phyloP scores from a whole-genome alignment of 2,113 vertebrate species.

The Malurus elegans region DNA sequence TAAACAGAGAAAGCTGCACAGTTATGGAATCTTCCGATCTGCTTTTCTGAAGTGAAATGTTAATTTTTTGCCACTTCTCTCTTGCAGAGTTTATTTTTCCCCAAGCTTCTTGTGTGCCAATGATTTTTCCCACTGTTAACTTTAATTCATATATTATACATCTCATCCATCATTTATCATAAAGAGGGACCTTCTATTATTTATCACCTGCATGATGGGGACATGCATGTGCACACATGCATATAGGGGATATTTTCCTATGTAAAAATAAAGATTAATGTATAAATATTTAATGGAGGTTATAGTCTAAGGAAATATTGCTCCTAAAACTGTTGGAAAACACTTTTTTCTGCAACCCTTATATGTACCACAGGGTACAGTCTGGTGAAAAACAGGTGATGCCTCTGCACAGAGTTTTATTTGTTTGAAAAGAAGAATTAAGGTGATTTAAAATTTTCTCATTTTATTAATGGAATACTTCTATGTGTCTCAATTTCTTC shows the following conservation, averaged over 20 bases:
- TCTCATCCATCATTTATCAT: constrained; percentile 59
- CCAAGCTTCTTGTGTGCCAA: not conserved
- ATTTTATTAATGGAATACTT: not conserved
- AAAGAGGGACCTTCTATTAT: constrained; percentile 53
- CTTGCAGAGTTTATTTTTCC: not conserved
- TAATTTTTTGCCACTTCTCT: not conserved
- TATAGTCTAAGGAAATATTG: not conserved
- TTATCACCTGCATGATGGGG: constrained; percentile 33
- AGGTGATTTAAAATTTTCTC: not conserved
- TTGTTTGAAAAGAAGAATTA: not conserved
- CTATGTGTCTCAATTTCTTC: not conserved
- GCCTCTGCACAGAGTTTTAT: not conserved
- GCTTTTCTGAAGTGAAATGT: not conserved
- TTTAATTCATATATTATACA: constrained; percentile 66
- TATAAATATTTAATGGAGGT: constrained; percentile 38
- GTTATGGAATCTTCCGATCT: not conserved
- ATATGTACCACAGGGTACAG: not conserved
- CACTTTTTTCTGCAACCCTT: not conserved
- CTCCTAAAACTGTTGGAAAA: not conserved
- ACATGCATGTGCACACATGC: constrained; percentile 48
- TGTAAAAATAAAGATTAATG: constrained; percentile 1
- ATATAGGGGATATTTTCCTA: constrained; percentile 33
- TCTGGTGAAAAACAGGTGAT: not conserved
- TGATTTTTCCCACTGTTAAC: constrained; percentile 28
- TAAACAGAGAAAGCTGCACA: not conserved